Conservation (phyloP, 2,797 vertebrate species). For the Eidolon dupreanum region DNA sequence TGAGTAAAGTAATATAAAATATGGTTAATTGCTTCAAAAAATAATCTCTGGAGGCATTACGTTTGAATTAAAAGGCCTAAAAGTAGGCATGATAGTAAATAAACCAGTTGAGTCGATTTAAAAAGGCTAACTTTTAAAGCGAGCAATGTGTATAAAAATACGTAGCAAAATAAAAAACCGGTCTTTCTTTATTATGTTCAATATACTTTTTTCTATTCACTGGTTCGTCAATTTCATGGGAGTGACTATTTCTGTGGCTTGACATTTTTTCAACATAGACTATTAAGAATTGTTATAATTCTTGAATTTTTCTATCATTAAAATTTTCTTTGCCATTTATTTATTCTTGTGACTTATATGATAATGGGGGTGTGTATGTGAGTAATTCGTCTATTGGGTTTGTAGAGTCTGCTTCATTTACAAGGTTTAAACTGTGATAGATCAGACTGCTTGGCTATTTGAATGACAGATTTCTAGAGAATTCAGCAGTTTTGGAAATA, state of each 20-base stretch:
- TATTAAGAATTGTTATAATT: conserved; percentile 1
- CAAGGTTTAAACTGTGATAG: background rate
- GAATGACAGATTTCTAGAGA: background rate
- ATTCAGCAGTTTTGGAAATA: background rate
- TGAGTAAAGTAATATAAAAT: background rate
- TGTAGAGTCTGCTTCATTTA: background rate
- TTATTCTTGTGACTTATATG: background rate
- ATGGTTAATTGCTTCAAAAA: background rate
- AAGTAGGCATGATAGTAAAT: background rate
- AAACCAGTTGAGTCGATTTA: background rate
- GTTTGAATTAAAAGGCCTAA: conserved; percentile 25
- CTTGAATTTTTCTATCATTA: background rate
- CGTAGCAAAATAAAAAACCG: background rate
- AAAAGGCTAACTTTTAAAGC: background rate
- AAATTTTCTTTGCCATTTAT: background rate
- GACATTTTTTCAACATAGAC: background rate
- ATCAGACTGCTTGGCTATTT: background rate
- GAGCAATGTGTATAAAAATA: background rate
- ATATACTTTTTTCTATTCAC: background rate
- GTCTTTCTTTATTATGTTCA: background rate
- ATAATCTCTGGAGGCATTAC: background rate
- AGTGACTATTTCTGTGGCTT: background rate
- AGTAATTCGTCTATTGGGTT: background rate
- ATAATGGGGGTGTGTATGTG: background rate
- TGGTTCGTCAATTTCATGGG: background rate